Percentiles rank a stretch among this genome's conserved stretches.
These are phyloP conservation scores for Drosophila recens DNA, from an alignment of 2,888 invertebrate genomes.

Conservation along the genomic window DNA sequence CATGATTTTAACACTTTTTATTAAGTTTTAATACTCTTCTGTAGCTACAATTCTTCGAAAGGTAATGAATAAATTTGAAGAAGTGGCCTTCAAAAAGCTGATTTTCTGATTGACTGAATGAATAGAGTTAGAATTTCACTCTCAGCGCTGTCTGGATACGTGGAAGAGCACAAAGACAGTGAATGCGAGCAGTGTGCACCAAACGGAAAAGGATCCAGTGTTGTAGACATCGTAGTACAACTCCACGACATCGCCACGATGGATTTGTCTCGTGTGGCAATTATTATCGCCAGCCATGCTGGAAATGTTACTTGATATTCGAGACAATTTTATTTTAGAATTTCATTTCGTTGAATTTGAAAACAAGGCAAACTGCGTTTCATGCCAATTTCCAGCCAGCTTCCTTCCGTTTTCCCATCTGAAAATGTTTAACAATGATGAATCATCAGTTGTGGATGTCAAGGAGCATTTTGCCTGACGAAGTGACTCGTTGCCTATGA, in stretches of 20 bases:
- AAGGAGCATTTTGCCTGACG: slow-evolving; percentile 14
- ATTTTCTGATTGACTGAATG: not conserved
- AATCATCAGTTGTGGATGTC: slow-evolving; percentile 51
- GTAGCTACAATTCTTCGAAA: too few species aligned
- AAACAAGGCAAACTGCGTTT: slow-evolving; percentile 12
- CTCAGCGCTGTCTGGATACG: slow-evolving; percentile 7
- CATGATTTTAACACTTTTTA: not conserved
- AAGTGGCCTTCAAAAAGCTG: not conserved
- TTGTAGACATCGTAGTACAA: slow-evolving; percentile 55
- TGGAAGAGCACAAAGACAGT: slow-evolving; percentile 28
- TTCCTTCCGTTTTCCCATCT: not conserved
- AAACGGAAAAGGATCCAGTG: slow-evolving; percentile 30
- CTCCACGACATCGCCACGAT: slow-evolving; percentile 44
- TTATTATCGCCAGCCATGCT: slow-evolving; percentile 17
- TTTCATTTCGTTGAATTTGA: slow-evolving; percentile 14
- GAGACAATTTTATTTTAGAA: slow-evolving; percentile 10
- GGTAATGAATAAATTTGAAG: not conserved
- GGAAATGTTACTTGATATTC: not conserved
- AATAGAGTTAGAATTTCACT: not conserved
- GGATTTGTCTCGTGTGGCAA: not conserved
- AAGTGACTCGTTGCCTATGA: slow-evolving; percentile 5
- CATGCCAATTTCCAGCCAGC: not conserved
- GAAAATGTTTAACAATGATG: slow-evolving; percentile 65
- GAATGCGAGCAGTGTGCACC: slow-evolving; percentile 39
- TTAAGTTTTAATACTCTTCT: not conserved